Conservation (phyloP, 2,113 vertebrate genomes). For the Anoura caudifer region DNA sequence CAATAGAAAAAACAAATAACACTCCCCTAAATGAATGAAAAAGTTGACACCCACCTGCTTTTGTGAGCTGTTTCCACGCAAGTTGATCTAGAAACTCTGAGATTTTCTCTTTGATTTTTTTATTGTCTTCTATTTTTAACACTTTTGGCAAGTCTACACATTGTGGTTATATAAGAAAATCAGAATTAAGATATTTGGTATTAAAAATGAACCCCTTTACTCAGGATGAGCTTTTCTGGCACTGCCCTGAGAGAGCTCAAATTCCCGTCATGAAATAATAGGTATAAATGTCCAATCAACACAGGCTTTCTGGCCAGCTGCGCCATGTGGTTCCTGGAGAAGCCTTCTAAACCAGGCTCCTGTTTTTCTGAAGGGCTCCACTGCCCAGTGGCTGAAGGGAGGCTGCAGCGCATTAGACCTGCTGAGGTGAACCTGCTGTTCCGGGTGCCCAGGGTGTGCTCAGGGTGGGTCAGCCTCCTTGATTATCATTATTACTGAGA, state of each 20-base stretch:
- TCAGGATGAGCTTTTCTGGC: conserved; percentile 26
- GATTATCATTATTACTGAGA: background rate
- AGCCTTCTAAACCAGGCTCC: background rate
- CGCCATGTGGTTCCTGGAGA: background rate
- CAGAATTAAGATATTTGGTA: background rate
- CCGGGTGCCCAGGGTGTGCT: background rate
- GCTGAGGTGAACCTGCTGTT: background rate
- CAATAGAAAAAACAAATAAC: conserved; percentile 23
- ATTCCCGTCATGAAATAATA: background rate
- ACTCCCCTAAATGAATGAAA: background rate
- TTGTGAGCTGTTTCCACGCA: conserved; percentile 21
- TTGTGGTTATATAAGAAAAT: conserved; percentile 65
- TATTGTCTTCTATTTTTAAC: conserved; percentile 68
- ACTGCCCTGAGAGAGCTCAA: background rate
- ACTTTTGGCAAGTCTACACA: conserved; percentile 23
- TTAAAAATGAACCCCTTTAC: background rate
- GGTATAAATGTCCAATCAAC: background rate
- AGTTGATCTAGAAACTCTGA: conserved; percentile 22
- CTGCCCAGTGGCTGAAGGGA: conserved; percentile 31
- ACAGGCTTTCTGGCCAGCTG: background rate
- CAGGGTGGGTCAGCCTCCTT: background rate
- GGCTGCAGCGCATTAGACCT: background rate
- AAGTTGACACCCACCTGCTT: background rate
- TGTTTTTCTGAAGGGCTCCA: background rate
- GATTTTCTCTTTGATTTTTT: conserved; percentile 51